phyloP scores from a whole-genome alignment of 2,113 vertebrate species.

The Pseudorectes ferrugineus region DNA sequence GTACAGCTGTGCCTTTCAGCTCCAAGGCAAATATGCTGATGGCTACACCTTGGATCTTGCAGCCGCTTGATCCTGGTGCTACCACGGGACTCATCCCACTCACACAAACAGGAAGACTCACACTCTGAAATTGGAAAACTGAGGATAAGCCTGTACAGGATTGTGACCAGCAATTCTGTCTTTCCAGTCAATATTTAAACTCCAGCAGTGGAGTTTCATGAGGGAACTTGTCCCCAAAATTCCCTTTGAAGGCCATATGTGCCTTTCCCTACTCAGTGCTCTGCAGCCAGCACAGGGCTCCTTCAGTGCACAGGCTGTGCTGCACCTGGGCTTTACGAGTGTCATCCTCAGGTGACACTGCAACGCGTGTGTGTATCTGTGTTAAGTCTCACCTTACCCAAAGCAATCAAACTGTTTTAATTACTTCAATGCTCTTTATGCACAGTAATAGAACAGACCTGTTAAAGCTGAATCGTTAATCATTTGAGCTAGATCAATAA shows the following conservation, averaged over 20 bases:
- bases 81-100: neutral
- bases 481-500: conserved; percentile 62
- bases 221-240: neutral
- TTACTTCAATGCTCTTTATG: neutral
- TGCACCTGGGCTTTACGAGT: neutral
- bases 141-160: neutral
- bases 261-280: accelerated
- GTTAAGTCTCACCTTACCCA: neutral
- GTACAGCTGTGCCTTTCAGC: neutral
- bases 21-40: neutral
- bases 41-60: neutral
- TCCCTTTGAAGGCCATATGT: accelerated
- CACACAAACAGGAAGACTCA: neutral
- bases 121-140: neutral
- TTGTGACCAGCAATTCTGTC: neutral
- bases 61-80: accelerated
- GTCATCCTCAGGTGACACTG: neutral
- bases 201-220: neutral
- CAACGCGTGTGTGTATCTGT: accelerated
- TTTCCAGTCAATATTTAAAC: neutral
- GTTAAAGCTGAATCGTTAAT: conserved; percentile 12
- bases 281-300: neutral
- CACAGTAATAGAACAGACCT: neutral
- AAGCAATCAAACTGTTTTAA: neutral
- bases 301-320: no score